A percentile compares a stretch with the other conserved stretches of the same genome.
Evolutionary conservation across 2,797 vertebrate genomes (phyloP).

Genomic region (Leptoclinus maculatus): DNA sequence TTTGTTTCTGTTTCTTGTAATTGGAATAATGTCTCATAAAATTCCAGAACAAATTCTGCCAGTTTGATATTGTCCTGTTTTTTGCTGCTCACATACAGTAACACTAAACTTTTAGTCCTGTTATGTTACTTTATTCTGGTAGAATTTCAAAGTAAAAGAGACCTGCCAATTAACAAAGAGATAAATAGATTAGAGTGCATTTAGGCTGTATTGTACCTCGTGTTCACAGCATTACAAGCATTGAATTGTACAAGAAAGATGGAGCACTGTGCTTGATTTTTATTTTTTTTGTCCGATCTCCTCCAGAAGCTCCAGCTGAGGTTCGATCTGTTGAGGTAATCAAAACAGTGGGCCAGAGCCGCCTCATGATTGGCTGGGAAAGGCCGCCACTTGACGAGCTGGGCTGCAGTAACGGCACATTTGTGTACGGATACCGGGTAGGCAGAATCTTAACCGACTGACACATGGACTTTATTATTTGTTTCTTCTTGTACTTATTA

Average conservation of each 20-base stretch:
- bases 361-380: slow-evolving; percentile 81
- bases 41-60: neutral
- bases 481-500: neutral
- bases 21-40: slow-evolving; percentile 22
- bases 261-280: neutral
- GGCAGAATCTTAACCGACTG: neutral
- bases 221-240: slow-evolving; percentile 3
- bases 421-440: slow-evolving; percentile 83
- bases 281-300: slow-evolving; percentile 13
- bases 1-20: slow-evolving; percentile 20
- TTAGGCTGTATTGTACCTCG: neutral
- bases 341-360: slow-evolving; percentile 74
- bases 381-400: slow-evolving; percentile 76
- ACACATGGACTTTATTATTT: neutral
- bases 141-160: neutral
- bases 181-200: neutral
- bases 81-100: slow-evolving; percentile 12
- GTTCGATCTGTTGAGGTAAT: slow-evolving; percentile 78
- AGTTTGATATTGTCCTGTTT: slow-evolving; percentile 17
- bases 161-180: neutral
- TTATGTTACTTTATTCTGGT: slow-evolving; percentile 5
- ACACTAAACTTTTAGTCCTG: no score
- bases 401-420: slow-evolving; percentile 79
- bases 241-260: neutral
- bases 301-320: slow-evolving; percentile 73